Percentiles rank a stretch among this genome's conserved stretches.
Evolutionary conservation across 2,113 vertebrate species (phyloP).

Genomic region (Ranitomeya variabilis): DNA sequence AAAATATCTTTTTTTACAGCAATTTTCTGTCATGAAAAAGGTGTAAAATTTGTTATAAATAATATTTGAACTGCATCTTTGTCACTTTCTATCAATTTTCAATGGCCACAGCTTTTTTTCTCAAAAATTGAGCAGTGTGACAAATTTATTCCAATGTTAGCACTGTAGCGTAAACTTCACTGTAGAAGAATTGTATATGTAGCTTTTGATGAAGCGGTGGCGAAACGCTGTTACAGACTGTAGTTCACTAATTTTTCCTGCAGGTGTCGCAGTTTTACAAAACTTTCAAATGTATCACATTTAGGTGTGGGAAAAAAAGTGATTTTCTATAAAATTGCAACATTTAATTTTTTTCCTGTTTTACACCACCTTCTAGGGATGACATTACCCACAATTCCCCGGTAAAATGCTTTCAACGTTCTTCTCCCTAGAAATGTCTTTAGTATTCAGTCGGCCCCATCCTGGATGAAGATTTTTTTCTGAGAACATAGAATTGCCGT

Average conservation of each 20-base stretch:
- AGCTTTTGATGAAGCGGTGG: no score
- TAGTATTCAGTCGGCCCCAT: conserved; percentile 33
- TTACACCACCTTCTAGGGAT: neutral
- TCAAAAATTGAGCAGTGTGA: no score
- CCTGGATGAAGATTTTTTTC: conserved; percentile 27
- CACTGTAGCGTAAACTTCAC: no score
- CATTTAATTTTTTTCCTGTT: neutral
- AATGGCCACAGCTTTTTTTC: no score
- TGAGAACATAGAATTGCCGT: conserved; percentile 42
- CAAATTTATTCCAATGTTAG: no score
- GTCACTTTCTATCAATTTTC: no score
- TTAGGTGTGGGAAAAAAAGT: neutral
- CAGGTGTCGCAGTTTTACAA: neutral
- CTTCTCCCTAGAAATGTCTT: conserved; percentile 9
- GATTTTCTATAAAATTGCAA: neutral
- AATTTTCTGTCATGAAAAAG: no score
- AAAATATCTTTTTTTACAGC: no score
- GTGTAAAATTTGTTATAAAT: no score
- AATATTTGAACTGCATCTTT: no score
- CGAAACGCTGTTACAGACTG: neutral
- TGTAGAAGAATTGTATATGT: no score
- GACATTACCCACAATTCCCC: neutral
- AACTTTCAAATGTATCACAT: neutral
- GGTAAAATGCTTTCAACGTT: neutral
- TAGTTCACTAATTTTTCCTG: neutral